These are phyloP conservation scores for Ochotona princeps DNA, from an alignment of 2,113 vertebrate genomes.

Conservation along the genomic window DNA sequence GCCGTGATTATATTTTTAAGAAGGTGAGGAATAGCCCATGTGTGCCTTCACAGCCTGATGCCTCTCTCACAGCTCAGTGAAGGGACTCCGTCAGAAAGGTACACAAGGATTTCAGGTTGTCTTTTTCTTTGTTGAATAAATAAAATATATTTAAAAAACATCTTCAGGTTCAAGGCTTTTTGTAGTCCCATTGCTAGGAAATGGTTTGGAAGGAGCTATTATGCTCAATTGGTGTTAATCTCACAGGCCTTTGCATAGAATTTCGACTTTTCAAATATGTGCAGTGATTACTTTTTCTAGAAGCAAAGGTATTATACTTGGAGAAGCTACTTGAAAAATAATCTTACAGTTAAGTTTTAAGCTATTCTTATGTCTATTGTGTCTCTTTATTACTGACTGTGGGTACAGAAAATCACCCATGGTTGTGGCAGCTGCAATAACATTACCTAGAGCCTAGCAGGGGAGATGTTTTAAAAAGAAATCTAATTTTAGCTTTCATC, in stretches of 20 bases:
- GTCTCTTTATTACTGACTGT: constrained; percentile 48
- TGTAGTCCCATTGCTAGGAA: constrained; percentile 42
- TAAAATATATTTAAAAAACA: constrained; percentile 65
- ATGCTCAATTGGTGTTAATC: constrained; percentile 72
- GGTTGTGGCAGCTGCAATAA: background rate
- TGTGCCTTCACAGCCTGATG: constrained; percentile 30
- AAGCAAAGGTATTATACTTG: constrained; percentile 69
- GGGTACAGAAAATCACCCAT: constrained; percentile 54
- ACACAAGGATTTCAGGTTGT: constrained; percentile 59
- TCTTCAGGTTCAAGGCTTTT: constrained; percentile 44
- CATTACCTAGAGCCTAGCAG: background rate
- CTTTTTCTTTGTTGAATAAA: constrained; percentile 72
- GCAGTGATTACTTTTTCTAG: constrained; percentile 67
- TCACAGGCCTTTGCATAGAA: constrained; percentile 54
- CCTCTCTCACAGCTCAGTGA: constrained; percentile 58
- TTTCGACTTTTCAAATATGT: constrained; percentile 73
- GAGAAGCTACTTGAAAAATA: constrained; percentile 72
- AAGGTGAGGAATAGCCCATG: constrained; percentile 52
- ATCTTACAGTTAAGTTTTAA: constrained; percentile 56
- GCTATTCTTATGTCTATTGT: constrained; percentile 64
- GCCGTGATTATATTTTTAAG: constrained; percentile 13
- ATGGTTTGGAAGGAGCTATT: constrained; percentile 67
- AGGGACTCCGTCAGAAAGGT: constrained; percentile 52
- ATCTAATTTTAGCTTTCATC: constrained; percentile 68
- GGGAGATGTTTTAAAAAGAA: constrained; percentile 48